phyloP scores from a whole-genome alignment of 2,113 vertebrate species.

The Mormoops blainvillei region DNA sequence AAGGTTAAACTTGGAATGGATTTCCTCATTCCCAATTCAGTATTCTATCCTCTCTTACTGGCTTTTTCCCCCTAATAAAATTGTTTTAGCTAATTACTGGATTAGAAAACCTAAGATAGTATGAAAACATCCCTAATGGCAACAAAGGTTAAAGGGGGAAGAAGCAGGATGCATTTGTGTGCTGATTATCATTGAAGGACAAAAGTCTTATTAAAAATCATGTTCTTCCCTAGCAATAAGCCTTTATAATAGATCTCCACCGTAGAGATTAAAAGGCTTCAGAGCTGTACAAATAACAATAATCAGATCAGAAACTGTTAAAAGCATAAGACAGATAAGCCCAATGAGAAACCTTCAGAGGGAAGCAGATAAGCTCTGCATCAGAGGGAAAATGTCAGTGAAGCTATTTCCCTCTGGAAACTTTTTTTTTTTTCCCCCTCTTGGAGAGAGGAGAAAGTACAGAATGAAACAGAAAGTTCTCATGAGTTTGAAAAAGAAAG shows the following conservation, averaged over 20 bases:
- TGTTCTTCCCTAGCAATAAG: slow-evolving; percentile 33
- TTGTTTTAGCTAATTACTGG: slow-evolving; percentile 26
- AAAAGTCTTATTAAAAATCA: slow-evolving; percentile 30
- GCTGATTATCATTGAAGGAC: slow-evolving; percentile 18
- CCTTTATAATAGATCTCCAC: slow-evolving; percentile 36
- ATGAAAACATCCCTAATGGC: slow-evolving; percentile 4
- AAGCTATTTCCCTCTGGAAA: slow-evolving; percentile 37
- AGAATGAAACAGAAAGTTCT: not conserved
- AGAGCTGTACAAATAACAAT: slow-evolving; percentile 46
- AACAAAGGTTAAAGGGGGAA: slow-evolving; percentile 8
- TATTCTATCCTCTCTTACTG: not conserved
- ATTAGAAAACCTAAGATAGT: not conserved
- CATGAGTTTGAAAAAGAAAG: slow-evolving; percentile 32
- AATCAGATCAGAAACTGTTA: slow-evolving; percentile 65
- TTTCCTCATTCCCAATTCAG: not conserved
- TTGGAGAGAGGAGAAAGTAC: not conserved
- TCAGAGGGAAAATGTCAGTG: slow-evolving; percentile 52
- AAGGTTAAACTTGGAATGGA: not conserved
- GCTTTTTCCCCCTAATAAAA: not conserved
- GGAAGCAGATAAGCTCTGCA: slow-evolving; percentile 34
- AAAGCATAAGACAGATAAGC: slow-evolving; percentile 57
- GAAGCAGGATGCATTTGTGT: not conserved
- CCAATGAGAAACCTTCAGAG: slow-evolving; percentile 55
- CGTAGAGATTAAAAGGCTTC: slow-evolving; percentile 52
- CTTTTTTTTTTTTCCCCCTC: not conserved